Evolutionary conservation across 2,888 invertebrate species (phyloP), one percentile per base, ranked within the genome.

Genomic region (Pheosia gnoma): DNA sequence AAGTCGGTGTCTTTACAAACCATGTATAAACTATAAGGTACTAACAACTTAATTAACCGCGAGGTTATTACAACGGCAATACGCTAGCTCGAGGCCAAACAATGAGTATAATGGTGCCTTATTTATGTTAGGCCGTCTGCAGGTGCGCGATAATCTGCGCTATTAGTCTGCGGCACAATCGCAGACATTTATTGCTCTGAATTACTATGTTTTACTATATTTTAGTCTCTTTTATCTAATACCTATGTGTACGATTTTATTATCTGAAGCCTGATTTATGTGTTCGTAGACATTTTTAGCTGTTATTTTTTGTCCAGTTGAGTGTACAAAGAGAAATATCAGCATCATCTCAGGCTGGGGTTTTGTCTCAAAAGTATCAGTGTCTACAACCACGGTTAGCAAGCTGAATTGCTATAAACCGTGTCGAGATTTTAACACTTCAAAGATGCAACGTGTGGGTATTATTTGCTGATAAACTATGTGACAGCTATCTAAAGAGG

Each of bases 91-190:
- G 53, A 25, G 51, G 51, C 51, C 7, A 25, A 25, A 53, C 53
- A 37, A 38, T 38, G 53, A 37, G 53, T 53, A 38, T 53, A 53
- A 53, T 53, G 52, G 13, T n/a, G 8, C 37, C 6, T 53, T 53
- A 53, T 53, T 53, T 37, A 53, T 53, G 53, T 53, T 53, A 53
- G 53, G 53, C 53, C 37, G 53, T 53, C 53, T 37, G 37, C 53
- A 53, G 37, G 37, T 11, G 53, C 37, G 53, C 53, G 53, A 53
- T 53, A 53, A 53, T 37, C 53, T 37, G 37, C 37, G 53, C 53
- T 37, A 37, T 53, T 53, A 53, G 53, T 53, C 36, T 51, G 25
- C 25, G 25, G n/a, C 8, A 51, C 51, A 25, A 51, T 51, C 25
- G 8, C 13, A 13, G 51, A 51, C 25, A 25, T 25, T 51, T 25